These are phyloP conservation scores for Zaprionus kolodkinae DNA, from an alignment of 1,140 invertebrate species.

Conservation along the genomic window DNA sequence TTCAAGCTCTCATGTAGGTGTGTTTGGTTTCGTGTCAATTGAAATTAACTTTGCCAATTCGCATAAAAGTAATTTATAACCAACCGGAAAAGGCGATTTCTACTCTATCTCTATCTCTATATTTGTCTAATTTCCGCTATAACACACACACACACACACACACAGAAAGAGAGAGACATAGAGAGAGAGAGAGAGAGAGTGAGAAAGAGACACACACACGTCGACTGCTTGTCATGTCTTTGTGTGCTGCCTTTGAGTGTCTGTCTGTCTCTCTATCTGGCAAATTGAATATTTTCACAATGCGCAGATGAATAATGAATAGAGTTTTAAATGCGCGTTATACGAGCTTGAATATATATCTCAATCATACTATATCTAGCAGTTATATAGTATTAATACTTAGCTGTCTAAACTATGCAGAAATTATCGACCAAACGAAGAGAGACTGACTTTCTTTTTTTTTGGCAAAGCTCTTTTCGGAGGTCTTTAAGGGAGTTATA, in stretches of 20 bases:
- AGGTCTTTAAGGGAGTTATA: constrained; percentile 10
- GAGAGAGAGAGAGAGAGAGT: constrained; percentile 3
- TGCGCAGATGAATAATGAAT: neutral
- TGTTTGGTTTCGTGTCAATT: constrained; percentile 79
- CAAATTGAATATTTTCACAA: constrained; percentile 32
- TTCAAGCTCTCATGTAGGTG: constrained; percentile 50
- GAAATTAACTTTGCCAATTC: constrained; percentile 79
- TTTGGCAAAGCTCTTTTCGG: neutral
- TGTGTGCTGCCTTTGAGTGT: constrained; percentile 16
- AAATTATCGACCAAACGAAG: constrained; percentile 40
- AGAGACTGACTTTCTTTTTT: neutral
- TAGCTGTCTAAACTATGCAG: neutral
- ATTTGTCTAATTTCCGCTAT: constrained; percentile 78
- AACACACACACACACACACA: no score
- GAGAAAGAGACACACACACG: constrained; percentile 6
- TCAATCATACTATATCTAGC: neutral
- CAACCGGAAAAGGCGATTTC: constrained; percentile 63
- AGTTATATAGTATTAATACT: neutral
- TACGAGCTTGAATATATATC: no score
- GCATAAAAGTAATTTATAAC: constrained; percentile 81
- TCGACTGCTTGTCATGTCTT: neutral
- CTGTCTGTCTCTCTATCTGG: neutral
- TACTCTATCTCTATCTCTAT: constrained; percentile 49
- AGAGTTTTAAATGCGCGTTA: neutral
- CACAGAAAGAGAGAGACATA: constrained; percentile 13